Evolutionary conservation across 2,113 vertebrate genomes (phyloP).

Genomic region (Rhizomys pruinosus): DNA sequence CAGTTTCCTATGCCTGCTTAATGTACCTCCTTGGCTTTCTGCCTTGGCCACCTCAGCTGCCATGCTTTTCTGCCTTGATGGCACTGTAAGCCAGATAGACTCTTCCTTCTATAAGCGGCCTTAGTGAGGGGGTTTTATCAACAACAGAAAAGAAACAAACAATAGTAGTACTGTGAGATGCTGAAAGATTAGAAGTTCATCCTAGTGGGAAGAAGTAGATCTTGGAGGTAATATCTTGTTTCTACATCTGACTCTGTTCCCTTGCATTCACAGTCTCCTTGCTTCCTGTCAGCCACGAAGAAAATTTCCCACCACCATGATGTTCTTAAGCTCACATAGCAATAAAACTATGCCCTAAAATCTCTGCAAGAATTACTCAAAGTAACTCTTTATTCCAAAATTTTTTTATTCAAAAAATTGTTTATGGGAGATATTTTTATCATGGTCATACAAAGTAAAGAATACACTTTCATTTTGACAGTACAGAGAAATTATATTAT

Average conservation of each 20-base stretch:
- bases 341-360: neutral
- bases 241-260: neutral
- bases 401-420: no score
- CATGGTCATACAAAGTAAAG: neutral
- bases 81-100: no score
- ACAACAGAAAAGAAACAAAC: no score
- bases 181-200: neutral
- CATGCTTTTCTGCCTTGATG: no score
- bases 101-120: no score
- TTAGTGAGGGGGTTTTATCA: no score
- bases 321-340: neutral
- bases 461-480: neutral
- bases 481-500: neutral
- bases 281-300: neutral
- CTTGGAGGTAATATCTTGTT: neutral
- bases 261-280: neutral
- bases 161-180: neutral
- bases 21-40: no score
- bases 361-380: neutral
- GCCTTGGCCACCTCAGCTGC: no score
- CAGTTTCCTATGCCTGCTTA: no score
- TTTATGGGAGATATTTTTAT: neutral
- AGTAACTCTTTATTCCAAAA: neutral
- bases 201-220: neutral
- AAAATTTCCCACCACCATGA: neutral